phyloP scores from a whole-genome alignment of 2,797 vertebrate species.

The Danionella dracula region DNA sequence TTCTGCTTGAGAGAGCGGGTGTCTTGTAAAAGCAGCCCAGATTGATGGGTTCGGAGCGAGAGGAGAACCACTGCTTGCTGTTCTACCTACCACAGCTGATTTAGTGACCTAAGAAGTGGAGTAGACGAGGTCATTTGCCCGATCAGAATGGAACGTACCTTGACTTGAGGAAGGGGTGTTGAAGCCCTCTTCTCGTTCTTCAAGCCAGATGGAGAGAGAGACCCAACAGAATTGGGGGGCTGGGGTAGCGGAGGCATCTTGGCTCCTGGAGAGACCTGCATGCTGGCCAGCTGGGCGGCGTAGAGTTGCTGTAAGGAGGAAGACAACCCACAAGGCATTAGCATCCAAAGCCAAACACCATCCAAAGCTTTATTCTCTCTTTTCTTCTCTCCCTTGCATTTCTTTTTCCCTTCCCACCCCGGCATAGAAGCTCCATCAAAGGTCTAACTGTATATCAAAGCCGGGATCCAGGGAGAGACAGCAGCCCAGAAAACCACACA shows the following conservation, averaged over 20 bases:
- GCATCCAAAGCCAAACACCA: conserved; percentile 66
- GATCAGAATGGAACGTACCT: conserved; percentile 75
- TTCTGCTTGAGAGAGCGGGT: conserved; percentile 58
- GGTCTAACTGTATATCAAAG: conserved; percentile 78
- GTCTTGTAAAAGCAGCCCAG: conserved; percentile 65
- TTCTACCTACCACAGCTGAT: conserved; percentile 35
- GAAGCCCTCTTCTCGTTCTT: conserved; percentile 98
- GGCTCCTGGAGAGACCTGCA: conserved; percentile 98
- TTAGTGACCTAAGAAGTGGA: conserved; percentile 46
- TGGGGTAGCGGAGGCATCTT: conserved; percentile 96
- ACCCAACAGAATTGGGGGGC: conserved; percentile 82
- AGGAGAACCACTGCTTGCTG: conserved; percentile 41
- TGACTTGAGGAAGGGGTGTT: conserved; percentile 94
- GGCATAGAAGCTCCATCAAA: conserved; percentile 72
- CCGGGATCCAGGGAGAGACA: conserved; percentile 54
- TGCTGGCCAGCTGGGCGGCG: conserved; percentile 97
- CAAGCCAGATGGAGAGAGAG: conserved; percentile 91
- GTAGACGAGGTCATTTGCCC: conserved; percentile 57
- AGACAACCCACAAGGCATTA: conserved; percentile 64
- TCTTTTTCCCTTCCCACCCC: conserved; percentile 65
- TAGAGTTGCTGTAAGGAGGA: conserved; percentile 90
- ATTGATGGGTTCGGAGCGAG: conserved; percentile 62
- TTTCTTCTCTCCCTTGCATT: conserved; percentile 54
- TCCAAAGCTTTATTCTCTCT: conserved; percentile 62
- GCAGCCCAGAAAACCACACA: conserved; percentile 73